Evolutionary conservation across 2,888 invertebrate species (phyloP), one percentile per base, ranked within the genome.

Genomic region (Dexiosoma caninum): DNA sequence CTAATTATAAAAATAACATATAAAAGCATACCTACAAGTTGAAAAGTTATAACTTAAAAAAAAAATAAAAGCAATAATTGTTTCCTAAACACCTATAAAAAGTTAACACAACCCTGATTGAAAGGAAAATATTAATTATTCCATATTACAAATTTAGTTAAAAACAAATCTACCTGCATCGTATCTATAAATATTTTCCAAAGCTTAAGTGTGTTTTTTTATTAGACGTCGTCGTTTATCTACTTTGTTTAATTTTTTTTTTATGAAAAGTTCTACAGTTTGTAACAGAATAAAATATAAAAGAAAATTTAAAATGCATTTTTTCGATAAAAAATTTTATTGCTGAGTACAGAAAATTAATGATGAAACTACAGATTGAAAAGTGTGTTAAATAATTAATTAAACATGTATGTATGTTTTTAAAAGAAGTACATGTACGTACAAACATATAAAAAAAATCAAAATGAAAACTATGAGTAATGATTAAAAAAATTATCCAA

Each of bases 261-360:
- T 27, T 10, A 19, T 40, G 5, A 21, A 60, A 51, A 71, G 57
- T 60, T 70, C 46, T 27, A 12, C 12, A 27, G 32, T 51, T 62
- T 46, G 44, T 32, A 35, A 66, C 10, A 59, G 49, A 32, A 14
- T 21, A 46, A 32, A 40, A 19, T 27, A 19, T 3, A 44, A 62
- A 40, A n/a, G 32, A 23, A 57, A 77, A 71, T 23, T 27, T 32
- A 40, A 21, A 3, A 49, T 37, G 51, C 19, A 57, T 57, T n/a
- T 57, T 74, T 66, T 59, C 21, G 1, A 40, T 44, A 64, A 64
- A 64, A 42, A 64, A 21, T 14, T 46, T 62, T 46, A 37, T 59
- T 64, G 75, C 69, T 66, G 75, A 75, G 44, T 75, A 80, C 40
- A 71, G 66, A 75, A 74, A 57, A 69, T 49, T 64, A 27, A 74